Evolutionary conservation across 2,888 invertebrate genomes (phyloP), one percentile per base, ranked within the genome.

Genomic region (Vanessa cardui): DNA sequence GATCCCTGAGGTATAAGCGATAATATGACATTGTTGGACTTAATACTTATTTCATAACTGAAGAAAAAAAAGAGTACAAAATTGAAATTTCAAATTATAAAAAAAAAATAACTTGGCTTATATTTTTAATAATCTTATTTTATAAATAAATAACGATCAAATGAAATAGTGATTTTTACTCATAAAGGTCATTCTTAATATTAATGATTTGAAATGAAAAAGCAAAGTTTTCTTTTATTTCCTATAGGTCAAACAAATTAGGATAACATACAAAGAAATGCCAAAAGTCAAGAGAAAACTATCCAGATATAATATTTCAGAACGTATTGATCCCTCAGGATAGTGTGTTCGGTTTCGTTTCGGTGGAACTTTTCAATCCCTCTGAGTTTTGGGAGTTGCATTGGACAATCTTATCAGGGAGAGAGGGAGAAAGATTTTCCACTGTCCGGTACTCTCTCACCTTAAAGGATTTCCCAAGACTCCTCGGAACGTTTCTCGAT

Each of bases 361-460:
- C 89, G 83, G 86, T 84, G 78, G 83, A 92, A 91, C 84, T 92
- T 92, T 91, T 88, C 89, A 90, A 91, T 90, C 91, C 92, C 91
- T 91, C 85, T 85, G 91, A 85, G 90, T 89, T 89, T 82, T 83
- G 92, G 91, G 92, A 91, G 88, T 90, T 90, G 90, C 89, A 90
- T 87, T 90, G 90, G 91, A 92, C 92, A 92, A 92, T 92, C 90
- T 92, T 91, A 92, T 92, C 92, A 89, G 83, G 81, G 83, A 79
- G 82, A 83, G 77, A 80, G 81, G 84, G 82, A 84, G 85, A 85
- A 85, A 88, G 88, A 91, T 92, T 91, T 92, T 89, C 90, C 86
- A 89, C 80, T 90, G 90, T 88, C 90, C 92, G 83, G 85, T 77
- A 83, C 82, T 85, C 86, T 88, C 87, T 89, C 88, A 90, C 91